Conservation (phyloP, 2,888 invertebrate species). For the Desoria tigrina region DNA sequence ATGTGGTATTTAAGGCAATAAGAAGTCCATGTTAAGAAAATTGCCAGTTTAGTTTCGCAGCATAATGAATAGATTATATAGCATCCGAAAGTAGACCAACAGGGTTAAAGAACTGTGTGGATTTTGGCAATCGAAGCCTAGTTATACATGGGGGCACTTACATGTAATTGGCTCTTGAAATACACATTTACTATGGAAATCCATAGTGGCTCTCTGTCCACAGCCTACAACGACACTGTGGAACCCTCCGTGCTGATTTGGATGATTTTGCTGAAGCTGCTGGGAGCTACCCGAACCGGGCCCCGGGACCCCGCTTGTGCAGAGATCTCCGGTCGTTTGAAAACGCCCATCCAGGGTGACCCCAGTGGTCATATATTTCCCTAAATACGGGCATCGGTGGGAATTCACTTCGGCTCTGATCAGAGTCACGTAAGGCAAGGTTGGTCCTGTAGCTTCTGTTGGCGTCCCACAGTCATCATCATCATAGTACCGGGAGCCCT, state of each 20-base stretch:
- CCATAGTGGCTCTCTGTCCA: slow-evolving; percentile 62
- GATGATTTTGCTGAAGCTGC: slow-evolving; percentile 15
- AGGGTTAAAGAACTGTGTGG: too few species aligned
- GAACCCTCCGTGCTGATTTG: slow-evolving; percentile 46
- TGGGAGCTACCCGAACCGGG: slow-evolving; percentile 5
- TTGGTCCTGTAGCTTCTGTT: slow-evolving; percentile 36
- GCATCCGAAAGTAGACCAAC: too few species aligned
- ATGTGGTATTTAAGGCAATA: too few species aligned
- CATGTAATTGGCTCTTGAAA: slow-evolving; percentile 55
- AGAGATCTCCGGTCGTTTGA: slow-evolving; percentile 34
- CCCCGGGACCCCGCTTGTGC: slow-evolving; percentile 17
- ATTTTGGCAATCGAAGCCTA: too few species aligned
- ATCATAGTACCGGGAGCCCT: slow-evolving; percentile 35
- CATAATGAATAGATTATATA: too few species aligned
- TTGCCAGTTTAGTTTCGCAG: too few species aligned
- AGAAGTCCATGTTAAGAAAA: too few species aligned
- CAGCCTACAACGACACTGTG: slow-evolving; percentile 59
- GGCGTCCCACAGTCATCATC: slow-evolving; percentile 42
- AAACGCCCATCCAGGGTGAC: slow-evolving; percentile 48
- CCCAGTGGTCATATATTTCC: slow-evolving; percentile 51
- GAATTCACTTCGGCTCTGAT: slow-evolving; percentile 44
- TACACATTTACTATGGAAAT: slow-evolving; percentile 64
- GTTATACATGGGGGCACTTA: slow-evolving; percentile 42
- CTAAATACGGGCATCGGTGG: slow-evolving; percentile 51
- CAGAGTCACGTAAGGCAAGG: slow-evolving; percentile 48